phyloP scores from a whole-genome alignment of 2,113 vertebrate genomes.

The Piprites chloris region DNA sequence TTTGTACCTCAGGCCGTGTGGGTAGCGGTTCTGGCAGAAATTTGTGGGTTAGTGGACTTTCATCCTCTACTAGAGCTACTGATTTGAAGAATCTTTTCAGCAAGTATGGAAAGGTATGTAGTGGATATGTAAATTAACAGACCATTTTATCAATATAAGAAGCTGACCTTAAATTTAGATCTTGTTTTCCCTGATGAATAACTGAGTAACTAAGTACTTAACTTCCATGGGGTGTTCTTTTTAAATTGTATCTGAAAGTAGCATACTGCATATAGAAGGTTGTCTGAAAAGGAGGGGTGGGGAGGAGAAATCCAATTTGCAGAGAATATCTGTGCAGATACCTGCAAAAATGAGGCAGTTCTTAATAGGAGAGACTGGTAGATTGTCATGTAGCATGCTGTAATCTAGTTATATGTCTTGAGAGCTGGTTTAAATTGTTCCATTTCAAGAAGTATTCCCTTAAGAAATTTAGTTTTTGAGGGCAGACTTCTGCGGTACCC shows the following conservation, averaged over 20 bases:
- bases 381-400: rapidly evolving
- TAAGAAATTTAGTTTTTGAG: background rate
- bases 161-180: background rate
- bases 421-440: background rate
- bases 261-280: background rate
- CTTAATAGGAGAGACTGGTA: background rate
- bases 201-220: background rate
- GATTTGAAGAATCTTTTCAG: slow-evolving; percentile 97
- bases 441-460: background rate
- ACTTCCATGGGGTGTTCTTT: background rate
- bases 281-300: background rate
- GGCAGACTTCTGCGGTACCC: background rate
- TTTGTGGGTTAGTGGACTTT: slow-evolving; percentile 96
- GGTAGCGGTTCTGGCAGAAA: slow-evolving; percentile 80
- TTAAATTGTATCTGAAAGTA: background rate
- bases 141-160: background rate
- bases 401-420: background rate
- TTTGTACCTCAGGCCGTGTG: slow-evolving; percentile 52
- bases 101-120: slow-evolving; percentile 92
- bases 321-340: background rate
- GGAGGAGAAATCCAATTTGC: background rate
- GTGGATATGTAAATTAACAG: background rate
- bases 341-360: background rate
- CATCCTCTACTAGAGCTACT: slow-evolving; percentile 92
- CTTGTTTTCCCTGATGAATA: background rate